phyloP scores from a whole-genome alignment of 2,113 vertebrate genomes.

The Pelobates fuscus region DNA sequence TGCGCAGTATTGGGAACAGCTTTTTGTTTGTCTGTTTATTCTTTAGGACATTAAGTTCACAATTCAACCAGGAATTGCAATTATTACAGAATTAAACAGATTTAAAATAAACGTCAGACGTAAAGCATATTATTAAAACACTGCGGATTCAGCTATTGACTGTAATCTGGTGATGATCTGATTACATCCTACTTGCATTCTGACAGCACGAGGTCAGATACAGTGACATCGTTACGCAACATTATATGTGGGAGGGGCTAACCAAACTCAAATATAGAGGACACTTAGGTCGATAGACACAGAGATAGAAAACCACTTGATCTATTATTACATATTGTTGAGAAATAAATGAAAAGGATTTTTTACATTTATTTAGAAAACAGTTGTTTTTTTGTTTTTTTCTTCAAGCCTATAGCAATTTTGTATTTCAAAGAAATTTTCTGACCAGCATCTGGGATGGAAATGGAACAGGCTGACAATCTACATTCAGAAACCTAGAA shows the following conservation, averaged over 20 bases:
- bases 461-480: too few species aligned
- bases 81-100: too few species aligned
- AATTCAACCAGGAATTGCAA: too few species aligned
- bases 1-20: background rate
- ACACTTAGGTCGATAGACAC: background rate
- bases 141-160: background rate
- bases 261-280: too few species aligned
- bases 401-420: background rate
- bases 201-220: background rate
- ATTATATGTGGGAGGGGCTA: background rate
- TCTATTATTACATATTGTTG: constrained; percentile 5
- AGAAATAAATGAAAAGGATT: background rate
- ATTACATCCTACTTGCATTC: background rate
- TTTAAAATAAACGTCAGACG: too few species aligned
- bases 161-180: background rate
- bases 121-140: too few species aligned
- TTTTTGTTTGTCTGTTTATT: background rate
- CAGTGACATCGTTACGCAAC: background rate
- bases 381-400: too few species aligned
- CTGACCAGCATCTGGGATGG: too few species aligned
- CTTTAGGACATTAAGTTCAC: background rate
- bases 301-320: background rate
- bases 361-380: too few species aligned
- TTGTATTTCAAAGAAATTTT: too few species aligned
- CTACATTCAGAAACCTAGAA: too few species aligned